Percentiles rank a stretch among this genome's conserved stretches.
These are phyloP conservation scores for Mystacornis crossleyi DNA, from an alignment of 2,113 vertebrate genomes.

Conservation along the genomic window DNA sequence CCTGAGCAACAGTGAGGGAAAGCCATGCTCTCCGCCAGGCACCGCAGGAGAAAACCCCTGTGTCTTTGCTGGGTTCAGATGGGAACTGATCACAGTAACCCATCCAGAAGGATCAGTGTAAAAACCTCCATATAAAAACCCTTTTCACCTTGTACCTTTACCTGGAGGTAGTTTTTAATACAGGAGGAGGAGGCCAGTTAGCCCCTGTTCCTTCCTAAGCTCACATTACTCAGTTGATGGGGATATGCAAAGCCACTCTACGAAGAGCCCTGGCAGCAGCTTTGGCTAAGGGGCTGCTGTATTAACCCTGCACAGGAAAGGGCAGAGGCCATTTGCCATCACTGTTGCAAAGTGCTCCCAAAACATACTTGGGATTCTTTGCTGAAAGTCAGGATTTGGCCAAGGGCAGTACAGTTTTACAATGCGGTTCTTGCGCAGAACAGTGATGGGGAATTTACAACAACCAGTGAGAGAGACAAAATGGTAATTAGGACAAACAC, in stretches of 20 bases:
- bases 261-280: not conserved
- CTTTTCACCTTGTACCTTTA: not conserved
- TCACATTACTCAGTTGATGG: not conserved
- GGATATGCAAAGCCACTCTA: not conserved
- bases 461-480: constrained; percentile 22
- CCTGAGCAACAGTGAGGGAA: not conserved
- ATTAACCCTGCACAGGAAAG: not conserved
- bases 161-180: not conserved
- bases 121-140: not conserved
- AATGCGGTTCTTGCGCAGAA: not conserved
- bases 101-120: not conserved
- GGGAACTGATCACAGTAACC: not conserved
- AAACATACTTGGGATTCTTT: not conserved
- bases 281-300: not conserved
- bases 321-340: not conserved
- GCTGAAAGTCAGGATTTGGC: not conserved
- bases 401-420: not conserved
- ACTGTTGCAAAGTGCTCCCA: not conserved
- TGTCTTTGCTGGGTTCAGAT: not conserved
- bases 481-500: not conserved
- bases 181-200: not conserved
- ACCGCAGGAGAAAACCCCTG: not conserved
- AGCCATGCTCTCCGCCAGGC: not conserved
- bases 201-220: not conserved
- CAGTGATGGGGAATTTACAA: not conserved